Evolutionary conservation across 1,140 invertebrate genomes (phyloP).

Genomic region (Drosophila pruinosa): DNA sequence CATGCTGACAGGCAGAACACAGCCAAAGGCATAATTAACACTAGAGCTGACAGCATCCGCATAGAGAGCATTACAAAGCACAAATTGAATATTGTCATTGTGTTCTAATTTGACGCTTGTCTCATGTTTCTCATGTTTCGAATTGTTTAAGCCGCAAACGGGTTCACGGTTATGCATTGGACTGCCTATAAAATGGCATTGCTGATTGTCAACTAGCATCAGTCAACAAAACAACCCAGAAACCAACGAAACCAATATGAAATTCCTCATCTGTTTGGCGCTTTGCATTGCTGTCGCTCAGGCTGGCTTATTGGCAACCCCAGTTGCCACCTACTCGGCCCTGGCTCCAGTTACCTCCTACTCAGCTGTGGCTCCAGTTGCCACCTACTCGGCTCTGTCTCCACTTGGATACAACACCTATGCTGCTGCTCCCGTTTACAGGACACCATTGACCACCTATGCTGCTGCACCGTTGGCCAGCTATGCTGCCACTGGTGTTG

Average conservation of each 20-base stretch:
- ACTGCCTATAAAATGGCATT: constrained; percentile 10
- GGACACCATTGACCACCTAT: constrained; percentile 20
- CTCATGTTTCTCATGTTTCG: background rate
- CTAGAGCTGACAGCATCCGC: constrained; percentile 1
- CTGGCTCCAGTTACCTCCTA: constrained; percentile 13
- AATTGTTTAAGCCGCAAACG: constrained; percentile 25
- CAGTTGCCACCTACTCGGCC: constrained; percentile 7
- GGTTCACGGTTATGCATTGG: constrained; percentile 1
- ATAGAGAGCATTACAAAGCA: constrained; percentile 18
- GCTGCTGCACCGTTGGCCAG: background rate
- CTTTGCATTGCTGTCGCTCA: constrained; percentile 13
- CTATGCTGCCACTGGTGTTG: background rate
- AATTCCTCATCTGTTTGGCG: constrained; percentile 23
- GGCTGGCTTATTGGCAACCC: constrained; percentile 16
- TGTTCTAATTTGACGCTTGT: constrained; percentile 23
- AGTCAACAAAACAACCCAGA: constrained; percentile 11
- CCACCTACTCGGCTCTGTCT: constrained; percentile 20
- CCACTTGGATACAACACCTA: background rate
- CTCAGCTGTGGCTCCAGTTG: constrained; percentile 4
- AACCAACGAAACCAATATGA: constrained; percentile 27
- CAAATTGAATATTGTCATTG: constrained; percentile 29
- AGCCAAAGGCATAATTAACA: background rate
- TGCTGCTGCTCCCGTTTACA: background rate
- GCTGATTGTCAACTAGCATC: constrained; percentile 11
- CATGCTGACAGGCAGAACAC: background rate